These are phyloP conservation scores for Amblyteles armatorius DNA, from an alignment of 2,888 invertebrate species.

Conservation along the genomic window DNA sequence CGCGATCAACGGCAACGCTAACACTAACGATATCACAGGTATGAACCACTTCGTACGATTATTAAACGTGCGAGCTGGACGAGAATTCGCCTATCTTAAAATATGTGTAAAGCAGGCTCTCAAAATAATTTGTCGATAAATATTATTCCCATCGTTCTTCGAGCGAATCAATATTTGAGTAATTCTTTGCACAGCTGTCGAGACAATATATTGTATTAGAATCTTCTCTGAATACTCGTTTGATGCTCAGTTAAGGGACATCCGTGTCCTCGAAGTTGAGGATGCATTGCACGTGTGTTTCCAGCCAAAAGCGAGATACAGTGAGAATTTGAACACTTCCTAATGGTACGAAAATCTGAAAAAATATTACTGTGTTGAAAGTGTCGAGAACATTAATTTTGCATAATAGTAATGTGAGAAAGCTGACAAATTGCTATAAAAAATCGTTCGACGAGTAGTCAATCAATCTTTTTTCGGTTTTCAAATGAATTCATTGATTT, in stretches of 20 bases:
- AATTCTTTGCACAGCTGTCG: background rate
- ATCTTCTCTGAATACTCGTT: background rate
- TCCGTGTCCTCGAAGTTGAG: conserved; percentile 1
- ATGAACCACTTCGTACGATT: conserved; percentile 62
- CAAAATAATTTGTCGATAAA: conserved; percentile 36
- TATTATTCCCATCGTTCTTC: conserved; percentile 9
- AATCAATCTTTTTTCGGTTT: too few relatives aligned
- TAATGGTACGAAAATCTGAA: too few relatives aligned
- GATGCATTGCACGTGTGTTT: conserved; percentile 42
- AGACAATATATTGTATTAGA: conserved; percentile 12
- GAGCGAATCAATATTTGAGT: conserved; percentile 6
- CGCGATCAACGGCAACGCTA: conserved; percentile 77
- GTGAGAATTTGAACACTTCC: too few relatives aligned
- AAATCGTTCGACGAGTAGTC: too few relatives aligned
- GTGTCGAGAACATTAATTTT: too few relatives aligned
- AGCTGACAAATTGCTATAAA: too few relatives aligned
- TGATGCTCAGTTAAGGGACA: background rate
- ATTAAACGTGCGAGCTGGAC: conserved; percentile 51
- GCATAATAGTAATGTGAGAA: too few relatives aligned
- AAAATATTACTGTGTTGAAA: too few relatives aligned
- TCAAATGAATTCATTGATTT: too few relatives aligned
- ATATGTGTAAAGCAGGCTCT: conserved; percentile 81
- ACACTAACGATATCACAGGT: conserved; percentile 73
- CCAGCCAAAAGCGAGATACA: too few relatives aligned
- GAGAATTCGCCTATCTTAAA: conserved; percentile 77